phyloP scores from a whole-genome alignment of 1,140 invertebrate species.

The Aradophagus sp. region DNA sequence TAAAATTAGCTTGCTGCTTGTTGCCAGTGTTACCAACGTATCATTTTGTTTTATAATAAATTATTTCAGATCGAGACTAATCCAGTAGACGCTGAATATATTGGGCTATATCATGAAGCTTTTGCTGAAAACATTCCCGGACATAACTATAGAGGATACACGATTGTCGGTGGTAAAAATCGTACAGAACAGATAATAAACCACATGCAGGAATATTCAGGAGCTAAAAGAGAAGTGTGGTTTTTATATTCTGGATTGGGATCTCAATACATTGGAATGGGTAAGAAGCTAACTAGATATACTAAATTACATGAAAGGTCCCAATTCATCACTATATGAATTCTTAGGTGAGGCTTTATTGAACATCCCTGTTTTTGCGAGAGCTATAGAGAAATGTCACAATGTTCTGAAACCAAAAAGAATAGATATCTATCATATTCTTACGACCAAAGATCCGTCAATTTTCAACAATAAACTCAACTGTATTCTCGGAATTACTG shows the following conservation, averaged over 20 bases:
- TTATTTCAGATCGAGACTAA: constrained; percentile 72
- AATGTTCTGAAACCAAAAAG: constrained; percentile 82
- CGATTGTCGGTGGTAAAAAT: constrained; percentile 71
- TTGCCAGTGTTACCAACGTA: too few species aligned
- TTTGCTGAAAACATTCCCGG: constrained; percentile 76
- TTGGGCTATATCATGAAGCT: constrained; percentile 75
- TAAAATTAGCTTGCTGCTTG: too few species aligned
- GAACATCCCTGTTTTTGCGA: constrained; percentile 78
- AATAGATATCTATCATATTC: constrained; percentile 85
- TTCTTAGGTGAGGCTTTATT: constrained; percentile 74
- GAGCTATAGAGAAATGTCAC: constrained; percentile 82
- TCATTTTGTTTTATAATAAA: too few species aligned
- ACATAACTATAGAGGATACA: constrained; percentile 79
- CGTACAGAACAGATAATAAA: constrained; percentile 67
- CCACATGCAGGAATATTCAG: constrained; percentile 78
- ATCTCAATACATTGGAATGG: constrained; percentile 97
- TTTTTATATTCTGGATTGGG: constrained; percentile 98
- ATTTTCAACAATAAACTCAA: constrained; percentile 89
- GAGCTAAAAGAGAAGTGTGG: constrained; percentile 81
- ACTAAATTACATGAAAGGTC: too few species aligned
- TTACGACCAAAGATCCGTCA: constrained; percentile 83
- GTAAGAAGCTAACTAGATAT: constrained; percentile 85
- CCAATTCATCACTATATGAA: too few species aligned
- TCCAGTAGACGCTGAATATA: constrained; percentile 77
- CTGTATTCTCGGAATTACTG: constrained; percentile 92